Evolutionary conservation across 2,888 invertebrate genomes (phyloP).

Genomic region (Dyspetes luteomarginatus): DNA sequence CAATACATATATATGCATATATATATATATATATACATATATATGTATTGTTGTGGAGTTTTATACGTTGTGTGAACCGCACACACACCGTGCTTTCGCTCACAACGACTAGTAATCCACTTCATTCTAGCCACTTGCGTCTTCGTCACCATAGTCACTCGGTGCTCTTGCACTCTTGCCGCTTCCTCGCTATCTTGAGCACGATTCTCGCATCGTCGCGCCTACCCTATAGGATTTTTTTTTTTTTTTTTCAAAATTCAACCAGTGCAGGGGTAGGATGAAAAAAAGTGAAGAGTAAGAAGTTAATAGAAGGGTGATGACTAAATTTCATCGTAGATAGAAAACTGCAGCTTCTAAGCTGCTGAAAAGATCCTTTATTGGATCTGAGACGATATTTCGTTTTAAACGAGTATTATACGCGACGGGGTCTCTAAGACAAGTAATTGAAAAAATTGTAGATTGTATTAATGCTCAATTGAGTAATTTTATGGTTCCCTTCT

Average conservation of each 20-base stretch:
- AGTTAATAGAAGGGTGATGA: slow-evolving; percentile 29
- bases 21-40: too few relatives aligned
- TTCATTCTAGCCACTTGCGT: slow-evolving; percentile 70
- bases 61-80: slow-evolving; percentile 57
- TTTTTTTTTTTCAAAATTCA: slow-evolving; percentile 34
- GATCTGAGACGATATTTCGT: not conserved
- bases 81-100: slow-evolving; percentile 20
- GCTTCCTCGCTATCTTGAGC: slow-evolving; percentile 65
- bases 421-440: too few relatives aligned
- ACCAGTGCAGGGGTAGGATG: slow-evolving; percentile 3
- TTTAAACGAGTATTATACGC: not conserved
- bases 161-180: slow-evolving; percentile 58
- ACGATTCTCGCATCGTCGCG: slow-evolving; percentile 65
- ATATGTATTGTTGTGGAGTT: slow-evolving; percentile 9
- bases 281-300: slow-evolving; percentile 29
- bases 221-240: slow-evolving; percentile 36
- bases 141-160: slow-evolving; percentile 26
- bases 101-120: slow-evolving; percentile 70
- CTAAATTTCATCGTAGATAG: not conserved
- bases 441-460: too few relatives aligned
- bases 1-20: too few relatives aligned
- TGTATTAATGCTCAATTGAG: too few relatives aligned
- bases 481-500: too few relatives aligned
- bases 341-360: not conserved
- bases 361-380: not conserved